These are phyloP conservation scores for Rhagonycha fulva DNA, from an alignment of 2,888 invertebrate genomes.

Conservation along the genomic window DNA sequence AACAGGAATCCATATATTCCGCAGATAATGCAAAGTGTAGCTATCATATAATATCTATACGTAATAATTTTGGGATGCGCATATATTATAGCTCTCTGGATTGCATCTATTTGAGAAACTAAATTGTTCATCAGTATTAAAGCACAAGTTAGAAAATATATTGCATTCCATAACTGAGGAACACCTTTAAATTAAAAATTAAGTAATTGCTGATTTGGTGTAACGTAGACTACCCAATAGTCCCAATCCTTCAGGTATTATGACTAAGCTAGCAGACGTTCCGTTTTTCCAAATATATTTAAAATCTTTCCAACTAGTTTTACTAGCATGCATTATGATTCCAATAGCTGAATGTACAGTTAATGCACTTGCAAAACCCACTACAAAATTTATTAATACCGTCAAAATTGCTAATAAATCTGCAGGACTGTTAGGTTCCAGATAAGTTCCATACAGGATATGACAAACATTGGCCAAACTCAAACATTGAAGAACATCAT, in stretches of 20 bases:
- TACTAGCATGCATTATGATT: background rate
- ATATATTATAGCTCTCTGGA: conserved; percentile 19
- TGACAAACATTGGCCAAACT: conserved; percentile 24
- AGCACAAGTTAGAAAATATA: conserved; percentile 20
- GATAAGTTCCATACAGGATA: conserved; percentile 31
- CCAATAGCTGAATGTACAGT: conserved; percentile 9
- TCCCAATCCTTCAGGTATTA: conserved; percentile 21
- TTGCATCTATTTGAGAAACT: conserved; percentile 10
- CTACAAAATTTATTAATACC: conserved; percentile 17
- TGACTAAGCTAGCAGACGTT: background rate
- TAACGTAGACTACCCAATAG: conserved; percentile 19
- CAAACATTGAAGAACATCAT: conserved; percentile 11
- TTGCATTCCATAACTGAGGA: conserved; percentile 22
- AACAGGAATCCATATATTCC: conserved; percentile 2
- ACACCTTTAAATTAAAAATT: conserved; percentile 13
- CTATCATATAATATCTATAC: conserved; percentile 22
- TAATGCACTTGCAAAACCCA: background rate
- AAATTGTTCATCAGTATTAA: conserved; percentile 14
- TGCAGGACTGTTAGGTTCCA: conserved; percentile 15
- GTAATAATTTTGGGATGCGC: conserved; percentile 6
- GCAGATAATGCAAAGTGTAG: conserved; percentile 10
- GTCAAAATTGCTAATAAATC: conserved; percentile 27
- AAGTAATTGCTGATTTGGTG: background rate
- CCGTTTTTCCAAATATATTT: background rate
- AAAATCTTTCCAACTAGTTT: background rate